Evolutionary conservation across 2,888 invertebrate species (phyloP).

Genomic region (Aphelenchoides bicaudatus): DNA sequence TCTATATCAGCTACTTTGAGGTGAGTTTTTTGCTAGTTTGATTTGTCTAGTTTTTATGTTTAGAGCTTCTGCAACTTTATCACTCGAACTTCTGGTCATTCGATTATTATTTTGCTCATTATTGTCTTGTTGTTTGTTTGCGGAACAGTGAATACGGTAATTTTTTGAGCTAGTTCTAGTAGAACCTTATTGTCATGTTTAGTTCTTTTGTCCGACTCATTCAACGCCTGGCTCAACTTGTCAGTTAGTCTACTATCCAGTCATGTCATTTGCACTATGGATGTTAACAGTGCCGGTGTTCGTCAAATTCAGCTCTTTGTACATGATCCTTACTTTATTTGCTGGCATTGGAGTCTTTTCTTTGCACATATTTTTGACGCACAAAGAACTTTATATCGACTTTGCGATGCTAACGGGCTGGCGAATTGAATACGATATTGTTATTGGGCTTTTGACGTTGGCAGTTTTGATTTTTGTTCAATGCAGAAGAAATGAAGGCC

Average conservation of each 20-base stretch:
- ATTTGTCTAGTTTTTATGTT: not conserved
- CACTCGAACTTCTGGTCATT: conserved; percentile 56
- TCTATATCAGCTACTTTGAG: conserved; percentile 57
- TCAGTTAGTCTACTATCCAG: conserved; percentile 47
- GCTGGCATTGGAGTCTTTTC: conserved; percentile 40
- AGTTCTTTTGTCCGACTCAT: conserved; percentile 47
- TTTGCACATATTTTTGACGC: conserved; percentile 50
- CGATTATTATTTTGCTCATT: conserved; percentile 52
- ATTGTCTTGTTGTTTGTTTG: conserved; percentile 52
- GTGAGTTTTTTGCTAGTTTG: too few relatives aligned
- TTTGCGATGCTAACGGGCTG: conserved; percentile 35
- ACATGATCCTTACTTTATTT: conserved; percentile 32
- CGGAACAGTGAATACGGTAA: conserved; percentile 57
- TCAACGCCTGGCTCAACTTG: conserved; percentile 29
- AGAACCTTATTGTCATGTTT: not conserved
- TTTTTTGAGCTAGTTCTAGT: conserved; percentile 14
- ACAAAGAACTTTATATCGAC: conserved; percentile 36
- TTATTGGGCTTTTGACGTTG: conserved; percentile 43
- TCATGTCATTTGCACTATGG: conserved; percentile 55
- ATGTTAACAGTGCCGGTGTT: conserved; percentile 54
- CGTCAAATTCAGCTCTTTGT: conserved; percentile 37
- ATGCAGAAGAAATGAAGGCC: conserved; percentile 45
- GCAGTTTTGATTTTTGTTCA: conserved; percentile 45
- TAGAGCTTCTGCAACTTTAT: conserved; percentile 59
- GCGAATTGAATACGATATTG: conserved; percentile 46